Evolutionary conservation across 1,140 invertebrate species (phyloP).

Genomic region (Trichomalopsis sarcophagae): DNA sequence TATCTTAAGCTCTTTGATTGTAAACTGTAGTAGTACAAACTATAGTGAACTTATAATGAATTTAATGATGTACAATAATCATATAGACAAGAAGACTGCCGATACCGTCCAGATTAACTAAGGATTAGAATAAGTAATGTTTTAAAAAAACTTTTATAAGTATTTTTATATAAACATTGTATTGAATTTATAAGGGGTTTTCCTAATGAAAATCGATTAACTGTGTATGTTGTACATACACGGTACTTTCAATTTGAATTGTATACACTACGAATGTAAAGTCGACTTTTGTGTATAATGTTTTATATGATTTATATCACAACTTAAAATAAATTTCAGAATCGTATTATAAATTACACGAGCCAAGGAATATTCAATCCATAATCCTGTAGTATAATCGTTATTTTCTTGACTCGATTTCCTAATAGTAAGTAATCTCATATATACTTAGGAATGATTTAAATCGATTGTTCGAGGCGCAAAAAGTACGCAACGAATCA

Average conservation of each 20-base stretch:
- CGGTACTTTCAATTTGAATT: not conserved
- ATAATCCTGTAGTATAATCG: conserved; percentile 33
- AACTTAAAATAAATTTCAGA: not conserved
- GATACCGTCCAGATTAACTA: conserved; percentile 55
- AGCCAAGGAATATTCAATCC: conserved; percentile 3
- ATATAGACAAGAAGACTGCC: conserved; percentile 55
- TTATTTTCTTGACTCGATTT: not conserved
- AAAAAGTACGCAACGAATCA: too few relatives aligned
- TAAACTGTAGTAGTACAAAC: conserved; percentile 7
- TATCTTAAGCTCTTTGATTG: not conserved
- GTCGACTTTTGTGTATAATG: not conserved
- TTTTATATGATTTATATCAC: not conserved
- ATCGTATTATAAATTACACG: too few relatives aligned
- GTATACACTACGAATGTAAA: not conserved
- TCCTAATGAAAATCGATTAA: not conserved
- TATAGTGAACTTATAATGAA: conserved; percentile 7
- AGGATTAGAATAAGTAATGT: conserved; percentile 47
- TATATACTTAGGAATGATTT: too few relatives aligned
- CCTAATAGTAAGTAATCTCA: too few relatives aligned
- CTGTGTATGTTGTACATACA: too few relatives aligned
- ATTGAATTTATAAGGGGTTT: conserved; percentile 1
- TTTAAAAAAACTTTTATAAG: conserved; percentile 30
- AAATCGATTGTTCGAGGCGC: too few relatives aligned
- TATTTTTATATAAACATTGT: conserved; percentile 30
- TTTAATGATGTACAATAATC: conserved; percentile 31